phyloP scores from a whole-genome alignment of 1,140 invertebrate genomes.

The Drosophila watanabei region DNA sequence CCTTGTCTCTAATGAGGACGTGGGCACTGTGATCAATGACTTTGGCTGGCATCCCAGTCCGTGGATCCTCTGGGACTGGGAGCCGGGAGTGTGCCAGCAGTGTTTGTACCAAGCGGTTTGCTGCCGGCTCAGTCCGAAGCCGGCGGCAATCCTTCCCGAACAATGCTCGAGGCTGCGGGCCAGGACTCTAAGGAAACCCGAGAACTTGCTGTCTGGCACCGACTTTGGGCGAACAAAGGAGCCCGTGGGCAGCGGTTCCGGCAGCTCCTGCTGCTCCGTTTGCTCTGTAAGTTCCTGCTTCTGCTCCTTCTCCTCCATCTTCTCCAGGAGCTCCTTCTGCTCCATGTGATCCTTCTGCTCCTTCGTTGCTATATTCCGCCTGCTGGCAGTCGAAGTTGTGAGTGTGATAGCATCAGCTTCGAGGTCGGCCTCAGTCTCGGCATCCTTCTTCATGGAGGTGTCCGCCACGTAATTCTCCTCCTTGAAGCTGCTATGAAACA shows the following conservation, averaged over 20 bases:
- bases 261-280: not conserved
- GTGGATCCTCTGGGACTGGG: constrained; percentile 13
- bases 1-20: accelerated
- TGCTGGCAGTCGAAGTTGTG: not conserved
- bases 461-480: not conserved
- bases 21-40: not conserved
- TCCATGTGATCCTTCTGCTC: not conserved
- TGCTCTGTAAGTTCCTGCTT: not conserved
- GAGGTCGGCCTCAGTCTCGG: constrained; percentile 3
- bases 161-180: constrained; percentile 26
- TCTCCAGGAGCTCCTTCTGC: no score
- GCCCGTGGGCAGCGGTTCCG: not conserved
- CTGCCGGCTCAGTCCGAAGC: constrained; percentile 56
- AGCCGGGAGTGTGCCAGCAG: constrained; percentile 54
- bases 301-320: not conserved
- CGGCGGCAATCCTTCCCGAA: constrained; percentile 36
- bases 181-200: constrained; percentile 14
- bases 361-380: not conserved
- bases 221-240: not conserved
- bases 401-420: not conserved
- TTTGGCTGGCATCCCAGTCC: not conserved
- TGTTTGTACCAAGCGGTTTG: constrained; percentile 62
- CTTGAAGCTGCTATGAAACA: not conserved
- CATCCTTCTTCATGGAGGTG: not conserved
- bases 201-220: not conserved